Percentiles rank a stretch among this genome's conserved stretches.
Conservation (phyloP, 2,797 vertebrate genomes). For the Takifugu rubripes region DNA sequence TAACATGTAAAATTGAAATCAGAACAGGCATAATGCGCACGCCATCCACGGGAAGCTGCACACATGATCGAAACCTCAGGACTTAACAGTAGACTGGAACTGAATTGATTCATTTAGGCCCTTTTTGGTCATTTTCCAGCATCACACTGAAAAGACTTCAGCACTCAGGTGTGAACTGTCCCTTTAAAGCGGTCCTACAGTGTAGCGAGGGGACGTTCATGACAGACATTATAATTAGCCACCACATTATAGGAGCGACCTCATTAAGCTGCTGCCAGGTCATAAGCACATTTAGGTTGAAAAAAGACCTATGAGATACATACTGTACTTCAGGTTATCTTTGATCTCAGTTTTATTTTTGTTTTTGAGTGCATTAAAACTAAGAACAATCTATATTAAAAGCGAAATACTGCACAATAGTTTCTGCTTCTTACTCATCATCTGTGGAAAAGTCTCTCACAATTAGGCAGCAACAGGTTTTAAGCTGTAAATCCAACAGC, state of each 20-base stretch:
- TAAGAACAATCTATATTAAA: no score
- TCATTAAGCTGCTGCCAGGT: slow-evolving; percentile 55
- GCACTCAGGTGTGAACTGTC: slow-evolving; percentile 12
- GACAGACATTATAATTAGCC: slow-evolving; percentile 57
- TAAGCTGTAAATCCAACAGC: no score
- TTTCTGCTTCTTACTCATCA: no score
- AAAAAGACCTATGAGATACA: slow-evolving; percentile 28
- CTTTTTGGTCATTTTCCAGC: no score
- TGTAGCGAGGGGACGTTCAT: slow-evolving; percentile 45
- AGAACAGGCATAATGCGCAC: no score
- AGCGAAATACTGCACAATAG: no score
- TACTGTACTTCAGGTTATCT: slow-evolving; percentile 6
- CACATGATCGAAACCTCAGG: no score
- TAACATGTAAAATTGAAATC: not conserved
- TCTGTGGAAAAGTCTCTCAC: no score
- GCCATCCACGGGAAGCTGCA: no score
- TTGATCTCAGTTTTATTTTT: slow-evolving; percentile 22
- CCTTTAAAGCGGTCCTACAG: slow-evolving; percentile 42
- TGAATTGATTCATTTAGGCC: not conserved
- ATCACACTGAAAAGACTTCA: not conserved
- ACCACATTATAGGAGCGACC: slow-evolving; percentile 55
- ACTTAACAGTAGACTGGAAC: not conserved
- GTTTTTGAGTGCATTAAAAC: not conserved
- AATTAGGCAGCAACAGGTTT: no score
- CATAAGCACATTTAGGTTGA: slow-evolving; percentile 52